Evolutionary conservation across 2,797 vertebrate genomes (phyloP), one percentile per base, ranked within the genome.

Genomic region (Rachycentron canadum): DNA sequence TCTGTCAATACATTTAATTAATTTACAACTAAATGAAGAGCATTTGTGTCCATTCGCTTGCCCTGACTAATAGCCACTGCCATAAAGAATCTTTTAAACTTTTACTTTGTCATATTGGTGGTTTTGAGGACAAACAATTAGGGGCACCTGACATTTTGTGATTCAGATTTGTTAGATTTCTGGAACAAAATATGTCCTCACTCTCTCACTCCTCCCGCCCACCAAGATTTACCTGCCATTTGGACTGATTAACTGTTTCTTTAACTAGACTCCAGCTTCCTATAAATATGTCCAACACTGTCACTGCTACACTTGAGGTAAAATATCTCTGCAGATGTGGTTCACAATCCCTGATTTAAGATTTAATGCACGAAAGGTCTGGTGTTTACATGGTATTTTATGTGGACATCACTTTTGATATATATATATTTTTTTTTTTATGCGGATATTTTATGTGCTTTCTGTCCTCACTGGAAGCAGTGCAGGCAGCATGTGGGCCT

Each of bases 401-500:
- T 36, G 47, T 57, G 23, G 64, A 43, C 60, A 49, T 63, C 16
- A 45, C 56, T 64, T 17, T 47, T 21, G 25, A n/a, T 21, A 41
- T 17, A 36, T 52, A 23, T 62, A 66, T 41, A 13, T 1, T 16
- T 19, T n/a, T 7, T 10, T 32, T 49, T 64, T 64, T 57, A 57
- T 34, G 55, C 59, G 28, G 65, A 40, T 67, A 57, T 69, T 36
- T 47, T 56, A 28, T 28, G 14, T 60, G 52, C 63, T 61, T 61
- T 78, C 21, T 52, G 34, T 76, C 21, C 28, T 62, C 36, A 63
- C 41, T 47, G 58, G 63, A 77, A 25, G 70, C 41, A 26, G 38
- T 21, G 45, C 58, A 53, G 61, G 59, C 67, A 79, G 76, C 80
- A 2, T 26, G 67, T 76, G 66, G 81, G 34, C 60, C 69, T 76